A percentile compares a stretch with the other conserved stretches of the same genome.
phyloP scores from a whole-genome alignment of 2,888 invertebrate species.

The Hirtodrosophila alboralis region DNA sequence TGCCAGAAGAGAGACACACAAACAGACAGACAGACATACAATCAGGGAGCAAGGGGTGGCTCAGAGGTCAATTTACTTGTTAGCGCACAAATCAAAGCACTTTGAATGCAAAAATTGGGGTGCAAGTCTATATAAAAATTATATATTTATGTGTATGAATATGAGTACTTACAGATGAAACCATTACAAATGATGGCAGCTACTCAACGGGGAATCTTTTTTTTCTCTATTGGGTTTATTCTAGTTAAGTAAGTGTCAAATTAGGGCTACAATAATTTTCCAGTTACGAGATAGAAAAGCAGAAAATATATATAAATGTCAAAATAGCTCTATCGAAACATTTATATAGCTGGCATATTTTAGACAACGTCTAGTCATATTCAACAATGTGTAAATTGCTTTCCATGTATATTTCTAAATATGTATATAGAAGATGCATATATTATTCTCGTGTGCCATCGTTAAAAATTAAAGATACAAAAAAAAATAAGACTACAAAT shows the following conservation, averaged over 20 bases:
- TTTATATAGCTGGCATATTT: constrained; percentile 3
- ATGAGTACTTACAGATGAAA: constrained; percentile 2
- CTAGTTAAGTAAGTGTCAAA: constrained; percentile 47
- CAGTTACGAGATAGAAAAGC: constrained; percentile 4
- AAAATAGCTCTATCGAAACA: constrained; percentile 3
- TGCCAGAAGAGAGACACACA: constrained; percentile 5
- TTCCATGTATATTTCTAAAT: constrained; percentile 43
- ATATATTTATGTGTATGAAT: no score
- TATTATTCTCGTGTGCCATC: constrained; percentile 51
- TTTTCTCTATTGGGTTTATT: constrained; percentile 24
- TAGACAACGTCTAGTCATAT: constrained; percentile 44
- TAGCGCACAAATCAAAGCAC: constrained; percentile 58
- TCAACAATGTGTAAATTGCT: constrained; percentile 72
- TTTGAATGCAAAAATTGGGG: constrained; percentile 45
- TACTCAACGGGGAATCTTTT: constrained; percentile 32
- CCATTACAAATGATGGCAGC: constrained; percentile 45
- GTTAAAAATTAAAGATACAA: constrained; percentile 52
- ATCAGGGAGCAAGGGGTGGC: constrained; percentile 1
- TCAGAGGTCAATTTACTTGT: constrained; percentile 69
- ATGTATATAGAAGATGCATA: constrained; percentile 5
- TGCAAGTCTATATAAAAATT: constrained; percentile 1
- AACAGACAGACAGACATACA: no score
- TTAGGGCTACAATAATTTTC: constrained; percentile 18
- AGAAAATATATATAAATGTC: constrained; percentile 6
- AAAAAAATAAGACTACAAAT: constrained; percentile 5